phyloP scores from a whole-genome alignment of 2,888 invertebrate species.

The Pandemis corylana region DNA sequence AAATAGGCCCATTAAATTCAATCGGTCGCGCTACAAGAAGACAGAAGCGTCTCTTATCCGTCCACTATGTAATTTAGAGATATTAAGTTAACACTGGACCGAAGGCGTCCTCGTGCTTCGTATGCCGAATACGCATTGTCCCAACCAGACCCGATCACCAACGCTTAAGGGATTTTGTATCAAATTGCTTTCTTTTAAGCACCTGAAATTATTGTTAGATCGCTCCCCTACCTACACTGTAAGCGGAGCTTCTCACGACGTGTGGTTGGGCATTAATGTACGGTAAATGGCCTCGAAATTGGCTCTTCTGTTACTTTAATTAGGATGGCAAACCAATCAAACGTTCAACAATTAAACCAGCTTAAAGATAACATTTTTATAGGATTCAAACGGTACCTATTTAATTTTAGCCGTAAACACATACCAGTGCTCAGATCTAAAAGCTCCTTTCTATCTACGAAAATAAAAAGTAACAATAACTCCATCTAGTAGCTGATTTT shows the following conservation, averaged over 20 bases:
- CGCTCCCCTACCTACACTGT: slow-evolving; percentile 24
- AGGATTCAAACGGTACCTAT: no score
- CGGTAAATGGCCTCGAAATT: slow-evolving; percentile 20
- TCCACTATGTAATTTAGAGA: slow-evolving; percentile 73
- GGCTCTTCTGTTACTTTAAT: neutral
- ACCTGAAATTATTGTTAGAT: slow-evolving; percentile 9
- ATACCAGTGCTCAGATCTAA: no score
- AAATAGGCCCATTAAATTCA: slow-evolving; percentile 80
- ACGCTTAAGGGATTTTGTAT: slow-evolving; percentile 10
- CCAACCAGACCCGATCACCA: slow-evolving; percentile 42
- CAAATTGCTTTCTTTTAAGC: slow-evolving; percentile 26
- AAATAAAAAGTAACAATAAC: no score
- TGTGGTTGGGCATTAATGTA: slow-evolving; percentile 20
- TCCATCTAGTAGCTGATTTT: no score
- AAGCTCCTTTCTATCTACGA: no score
- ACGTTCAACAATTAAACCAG: neutral
- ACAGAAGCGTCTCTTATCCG: slow-evolving; percentile 72
- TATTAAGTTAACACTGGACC: slow-evolving; percentile 63
- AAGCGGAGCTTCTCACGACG: neutral
- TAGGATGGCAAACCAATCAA: neutral
- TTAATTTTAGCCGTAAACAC: no score
- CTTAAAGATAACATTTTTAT: no score
- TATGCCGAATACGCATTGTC: slow-evolving; percentile 62
- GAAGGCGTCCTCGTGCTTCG: slow-evolving; percentile 53
- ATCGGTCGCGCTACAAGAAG: slow-evolving; percentile 62